Evolutionary conservation across 2,888 invertebrate genomes (phyloP).

Genomic region (Ceriagrion tenellum): DNA sequence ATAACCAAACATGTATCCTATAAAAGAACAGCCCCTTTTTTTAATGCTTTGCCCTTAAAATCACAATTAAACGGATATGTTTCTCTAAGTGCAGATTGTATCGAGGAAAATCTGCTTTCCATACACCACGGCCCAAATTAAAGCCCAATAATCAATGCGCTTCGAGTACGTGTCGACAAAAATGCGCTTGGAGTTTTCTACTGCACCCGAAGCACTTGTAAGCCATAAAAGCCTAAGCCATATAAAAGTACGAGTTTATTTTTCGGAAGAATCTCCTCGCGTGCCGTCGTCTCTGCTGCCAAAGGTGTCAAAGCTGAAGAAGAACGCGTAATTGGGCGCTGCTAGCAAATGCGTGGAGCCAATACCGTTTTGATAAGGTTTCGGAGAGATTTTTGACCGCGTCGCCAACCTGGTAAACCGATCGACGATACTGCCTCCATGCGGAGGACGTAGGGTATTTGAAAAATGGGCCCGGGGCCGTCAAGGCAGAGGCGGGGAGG

Average conservation of each 20-base stretch:
- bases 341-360: neutral
- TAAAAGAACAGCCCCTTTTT: too few relatives aligned
- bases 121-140: too few relatives aligned
- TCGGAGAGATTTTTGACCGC: slow-evolving; percentile 4
- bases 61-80: too few relatives aligned
- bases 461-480: neutral
- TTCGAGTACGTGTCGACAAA: too few relatives aligned
- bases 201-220: too few relatives aligned
- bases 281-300: neutral
- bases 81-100: too few relatives aligned
- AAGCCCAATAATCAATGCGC: too few relatives aligned
- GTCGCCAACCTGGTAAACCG: neutral
- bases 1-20: too few relatives aligned
- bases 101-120: too few relatives aligned
- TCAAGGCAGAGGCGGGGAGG: neutral
- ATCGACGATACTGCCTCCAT: neutral
- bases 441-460: neutral
- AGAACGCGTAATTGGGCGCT: neutral
- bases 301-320: neutral
- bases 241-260: neutral
- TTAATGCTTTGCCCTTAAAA: too few relatives aligned
- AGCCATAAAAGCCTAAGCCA: too few relatives aligned
- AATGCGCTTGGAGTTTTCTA: too few relatives aligned
- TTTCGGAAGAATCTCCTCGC: neutral
- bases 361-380: neutral